Conservation (phyloP, 2,113 vertebrate genomes). For the Acrocephalus arundinaceus region DNA sequence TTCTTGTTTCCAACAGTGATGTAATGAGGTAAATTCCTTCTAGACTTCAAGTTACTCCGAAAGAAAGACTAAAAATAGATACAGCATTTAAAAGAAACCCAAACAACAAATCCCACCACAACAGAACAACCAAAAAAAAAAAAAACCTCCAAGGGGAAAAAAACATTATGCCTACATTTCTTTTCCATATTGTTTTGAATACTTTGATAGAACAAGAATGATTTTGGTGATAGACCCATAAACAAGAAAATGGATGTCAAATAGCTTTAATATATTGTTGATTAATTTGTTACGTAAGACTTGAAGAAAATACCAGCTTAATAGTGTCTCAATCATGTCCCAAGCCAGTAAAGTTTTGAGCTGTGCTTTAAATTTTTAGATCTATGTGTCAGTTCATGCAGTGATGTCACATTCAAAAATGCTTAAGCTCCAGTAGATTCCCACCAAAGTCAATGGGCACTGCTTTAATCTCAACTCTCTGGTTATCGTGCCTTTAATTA, state of each 20-base stretch:
- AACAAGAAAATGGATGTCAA: not conserved
- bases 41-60: not conserved
- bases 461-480: not conserved
- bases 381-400: not conserved
- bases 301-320: not conserved
- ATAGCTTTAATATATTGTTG: not conserved
- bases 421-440: not conserved
- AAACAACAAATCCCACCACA: not conserved
- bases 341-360: not conserved
- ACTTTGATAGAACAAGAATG: not conserved
- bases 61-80: not conserved
- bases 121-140: not conserved
- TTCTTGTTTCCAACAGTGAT: not conserved
- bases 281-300: not conserved
- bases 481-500: not conserved
- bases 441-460: not conserved
- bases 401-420: not conserved
- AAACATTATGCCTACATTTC: not conserved
- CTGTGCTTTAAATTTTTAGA: not conserved
- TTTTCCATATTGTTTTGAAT: not conserved
- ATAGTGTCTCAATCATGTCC: not conserved
- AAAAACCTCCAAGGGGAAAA: not conserved
- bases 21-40: not conserved
- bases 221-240: not conserved
- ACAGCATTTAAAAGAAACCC: not conserved